Base-by-base conservation (phyloP, 2,888 invertebrate species). In the Pecten maximus region DNA sequence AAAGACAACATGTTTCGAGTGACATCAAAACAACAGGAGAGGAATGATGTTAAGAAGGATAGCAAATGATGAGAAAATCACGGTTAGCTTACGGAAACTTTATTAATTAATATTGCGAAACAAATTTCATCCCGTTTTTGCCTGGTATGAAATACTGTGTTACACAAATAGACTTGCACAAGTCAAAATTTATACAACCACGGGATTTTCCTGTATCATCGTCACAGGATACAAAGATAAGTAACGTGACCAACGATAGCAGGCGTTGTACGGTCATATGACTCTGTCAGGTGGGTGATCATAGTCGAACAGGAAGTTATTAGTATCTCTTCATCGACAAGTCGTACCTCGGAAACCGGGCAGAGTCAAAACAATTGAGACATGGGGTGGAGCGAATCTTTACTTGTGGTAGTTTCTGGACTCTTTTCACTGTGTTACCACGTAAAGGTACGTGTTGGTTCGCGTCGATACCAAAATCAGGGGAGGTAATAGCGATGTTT, bases 221-320 rank as follows among this genome's bases (percentile, higher is more conserved):
- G 19, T 19, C 4, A 48, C 48, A 48, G 12, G 48, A 15, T 12
- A 48, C 19, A 48, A n/a, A 16, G 60, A 23, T 8, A 35, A 15
- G 74, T 74, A 74, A 74, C 74, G 74, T 74, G 74, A 74, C 74
- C 1, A 48, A n/a, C n/a, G 74, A 74, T 54, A 54, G 19, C 54
- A 15, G 0, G 19, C 74, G 6, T 12, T 44, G 19, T 35, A 74
- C 10, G 74, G 74, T 74, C 74, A 74, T 74, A 74, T 74, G 74
- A 74, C 74, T 19, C 23, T 6, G 35, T 74, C 74, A 74, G 28
- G 74, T 35, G 74, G 28, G 35, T 6, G 54, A 2, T 54, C 54
- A 3, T 23, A 19, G 54, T 54, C 16, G 10, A 74, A 74, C 74
- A 74, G 74, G 74, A 74, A 74, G 74, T 74, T 4, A 2, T 2